These are phyloP conservation scores for Arizona elegans DNA, from an alignment of 2,113 vertebrate species.

Conservation along the genomic window DNA sequence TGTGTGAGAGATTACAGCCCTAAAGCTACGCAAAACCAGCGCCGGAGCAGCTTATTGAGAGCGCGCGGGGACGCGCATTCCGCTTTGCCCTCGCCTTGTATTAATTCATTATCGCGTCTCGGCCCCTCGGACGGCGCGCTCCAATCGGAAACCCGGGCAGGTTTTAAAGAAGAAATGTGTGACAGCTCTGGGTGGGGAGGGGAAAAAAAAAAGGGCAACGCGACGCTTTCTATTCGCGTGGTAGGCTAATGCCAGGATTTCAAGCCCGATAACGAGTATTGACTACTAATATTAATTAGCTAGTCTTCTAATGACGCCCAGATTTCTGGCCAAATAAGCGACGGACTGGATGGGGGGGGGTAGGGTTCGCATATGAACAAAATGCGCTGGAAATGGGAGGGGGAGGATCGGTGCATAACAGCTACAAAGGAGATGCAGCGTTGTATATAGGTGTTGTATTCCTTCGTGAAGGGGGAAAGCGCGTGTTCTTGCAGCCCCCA, in stretches of 20 bases:
- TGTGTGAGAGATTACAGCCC: not conserved
- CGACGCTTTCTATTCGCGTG: not conserved
- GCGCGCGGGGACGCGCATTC: rapidly evolving
- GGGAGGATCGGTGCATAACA: not conserved
- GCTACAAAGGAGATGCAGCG: not conserved
- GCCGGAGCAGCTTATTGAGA: not conserved
- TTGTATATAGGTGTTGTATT: not conserved
- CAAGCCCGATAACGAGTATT: no score
- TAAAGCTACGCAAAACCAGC: not conserved
- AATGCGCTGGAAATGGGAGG: not conserved
- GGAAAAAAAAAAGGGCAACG: not conserved
- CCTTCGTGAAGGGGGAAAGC: not conserved
- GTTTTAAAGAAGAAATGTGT: not conserved
- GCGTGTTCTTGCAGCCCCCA: not conserved
- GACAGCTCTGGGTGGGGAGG: not conserved
- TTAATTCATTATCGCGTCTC: not conserved
- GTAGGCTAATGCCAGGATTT: not conserved
- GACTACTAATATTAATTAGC: not conserved
- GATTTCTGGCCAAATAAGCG: not conserved
- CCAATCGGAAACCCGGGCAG: constrained; percentile 11
- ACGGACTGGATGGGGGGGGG: rapidly evolving
- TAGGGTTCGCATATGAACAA: not conserved
- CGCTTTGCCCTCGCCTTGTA: not conserved
- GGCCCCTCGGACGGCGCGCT: not conserved
- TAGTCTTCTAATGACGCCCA: not conserved